Evolutionary conservation across 2,888 invertebrate genomes (phyloP).

Genomic region (Priapulus caudatus): DNA sequence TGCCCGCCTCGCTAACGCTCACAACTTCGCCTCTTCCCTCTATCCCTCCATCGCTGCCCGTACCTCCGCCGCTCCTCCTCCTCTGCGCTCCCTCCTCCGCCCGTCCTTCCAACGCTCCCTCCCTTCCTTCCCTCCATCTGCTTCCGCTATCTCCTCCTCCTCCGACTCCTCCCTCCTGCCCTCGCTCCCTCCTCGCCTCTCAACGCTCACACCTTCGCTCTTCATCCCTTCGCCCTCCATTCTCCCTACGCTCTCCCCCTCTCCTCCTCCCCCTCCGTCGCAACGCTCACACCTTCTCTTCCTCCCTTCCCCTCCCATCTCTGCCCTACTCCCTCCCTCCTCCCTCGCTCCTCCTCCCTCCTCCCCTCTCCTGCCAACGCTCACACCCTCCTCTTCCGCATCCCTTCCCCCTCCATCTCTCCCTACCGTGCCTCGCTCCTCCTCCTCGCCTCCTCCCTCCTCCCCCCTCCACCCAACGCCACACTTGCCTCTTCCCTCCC

Average conservation of each 20-base stretch:
- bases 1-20: background rate
- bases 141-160: background rate
- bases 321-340: background rate
- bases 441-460: too few species aligned
- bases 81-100: background rate
- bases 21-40: background rate
- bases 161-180: background rate
- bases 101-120: background rate
- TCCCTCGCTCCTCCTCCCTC: background rate
- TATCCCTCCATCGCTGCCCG: background rate
- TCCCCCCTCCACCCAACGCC: too few species aligned
- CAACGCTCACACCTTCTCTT: background rate
- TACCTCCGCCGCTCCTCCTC: background rate
- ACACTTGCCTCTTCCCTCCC: too few species aligned
- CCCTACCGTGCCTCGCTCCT: too few species aligned
- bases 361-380: too few species aligned
- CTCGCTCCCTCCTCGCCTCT: background rate
- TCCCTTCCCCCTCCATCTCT: too few species aligned
- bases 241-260: background rate
- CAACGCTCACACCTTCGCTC: background rate
- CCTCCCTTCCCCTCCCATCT: slow-evolving; percentile 3
- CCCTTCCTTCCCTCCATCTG: background rate
- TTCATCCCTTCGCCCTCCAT: background rate
- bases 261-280: background rate
- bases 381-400: too few species aligned